Percentiles rank a stretch among this genome's conserved stretches.
These are phyloP conservation scores for Bombus polaris DNA, from an alignment of 1,140 invertebrate genomes.

Conservation along the genomic window DNA sequence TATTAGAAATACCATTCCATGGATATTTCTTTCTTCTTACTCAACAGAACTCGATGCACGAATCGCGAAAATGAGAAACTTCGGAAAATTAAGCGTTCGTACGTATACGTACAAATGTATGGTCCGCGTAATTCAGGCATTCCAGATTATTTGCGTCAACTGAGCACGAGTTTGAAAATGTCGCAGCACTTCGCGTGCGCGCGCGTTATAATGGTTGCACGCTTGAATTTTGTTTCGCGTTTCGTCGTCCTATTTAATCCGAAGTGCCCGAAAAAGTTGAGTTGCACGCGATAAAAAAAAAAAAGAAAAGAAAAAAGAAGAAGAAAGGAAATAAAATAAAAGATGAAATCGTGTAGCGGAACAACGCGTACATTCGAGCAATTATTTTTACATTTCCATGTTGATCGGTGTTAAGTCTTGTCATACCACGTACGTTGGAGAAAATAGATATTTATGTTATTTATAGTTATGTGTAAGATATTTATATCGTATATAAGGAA, in stretches of 20 bases:
- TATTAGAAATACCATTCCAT: neutral
- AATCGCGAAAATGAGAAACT: neutral
- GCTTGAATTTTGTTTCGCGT: neutral
- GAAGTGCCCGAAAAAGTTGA: neutral
- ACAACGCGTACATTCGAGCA: too few species aligned
- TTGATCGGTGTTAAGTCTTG: neutral
- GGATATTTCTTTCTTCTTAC: neutral
- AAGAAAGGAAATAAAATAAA: neutral
- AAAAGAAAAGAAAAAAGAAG: neutral
- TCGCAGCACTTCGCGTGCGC: neutral
- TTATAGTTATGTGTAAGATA: too few species aligned
- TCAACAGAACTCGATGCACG: neutral
- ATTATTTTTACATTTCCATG: neutral
- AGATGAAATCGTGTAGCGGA: too few species aligned
- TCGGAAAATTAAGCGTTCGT: neutral
- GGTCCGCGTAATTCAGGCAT: conserved; percentile 26
- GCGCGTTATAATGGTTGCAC: neutral
- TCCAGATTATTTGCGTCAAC: conserved; percentile 41
- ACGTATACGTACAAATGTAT: neutral
- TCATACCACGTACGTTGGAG: too few species aligned
- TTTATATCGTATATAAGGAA: neutral
- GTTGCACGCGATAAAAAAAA: too few species aligned
- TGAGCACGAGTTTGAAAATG: conserved; percentile 46
- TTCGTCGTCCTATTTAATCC: neutral
- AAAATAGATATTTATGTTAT: neutral